phyloP scores from a whole-genome alignment of 2,797 vertebrate species.

The Apodemus agrarius region DNA sequence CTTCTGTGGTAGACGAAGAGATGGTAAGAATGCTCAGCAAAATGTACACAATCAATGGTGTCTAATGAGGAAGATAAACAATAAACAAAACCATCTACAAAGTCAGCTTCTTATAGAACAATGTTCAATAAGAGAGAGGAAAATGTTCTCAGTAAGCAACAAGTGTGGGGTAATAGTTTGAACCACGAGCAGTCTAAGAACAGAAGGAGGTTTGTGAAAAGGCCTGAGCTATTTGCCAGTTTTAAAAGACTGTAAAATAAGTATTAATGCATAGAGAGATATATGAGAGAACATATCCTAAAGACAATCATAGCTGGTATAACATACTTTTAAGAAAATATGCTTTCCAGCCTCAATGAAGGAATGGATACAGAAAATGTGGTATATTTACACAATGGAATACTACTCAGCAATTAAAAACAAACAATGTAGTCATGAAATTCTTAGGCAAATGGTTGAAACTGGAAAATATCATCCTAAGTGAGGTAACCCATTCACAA shows the following conservation, averaged over 20 bases:
- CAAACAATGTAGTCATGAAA: no score
- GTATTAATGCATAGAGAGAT: neutral
- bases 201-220: neutral
- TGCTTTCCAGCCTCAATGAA: neutral
- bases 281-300: neutral
- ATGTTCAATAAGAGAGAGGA: neutral
- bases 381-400: no score
- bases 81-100: neutral
- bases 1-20: neutral
- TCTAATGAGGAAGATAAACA: neutral
- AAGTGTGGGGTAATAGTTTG: neutral
- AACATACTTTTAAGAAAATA: neutral
- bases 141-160: neutral
- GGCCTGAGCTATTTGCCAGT: neutral
- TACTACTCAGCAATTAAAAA: no score
- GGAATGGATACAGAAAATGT: no score
- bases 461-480: no score
- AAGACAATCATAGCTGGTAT: neutral
- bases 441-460: no score
- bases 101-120: neutral
- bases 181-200: neutral
- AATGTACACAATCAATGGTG: neutral
- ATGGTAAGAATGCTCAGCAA: neutral
- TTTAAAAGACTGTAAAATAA: constrained; percentile 2
- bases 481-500: no score